phyloP scores from a whole-genome alignment of 2,113 vertebrate species.

The Zosterops borbonicus region DNA sequence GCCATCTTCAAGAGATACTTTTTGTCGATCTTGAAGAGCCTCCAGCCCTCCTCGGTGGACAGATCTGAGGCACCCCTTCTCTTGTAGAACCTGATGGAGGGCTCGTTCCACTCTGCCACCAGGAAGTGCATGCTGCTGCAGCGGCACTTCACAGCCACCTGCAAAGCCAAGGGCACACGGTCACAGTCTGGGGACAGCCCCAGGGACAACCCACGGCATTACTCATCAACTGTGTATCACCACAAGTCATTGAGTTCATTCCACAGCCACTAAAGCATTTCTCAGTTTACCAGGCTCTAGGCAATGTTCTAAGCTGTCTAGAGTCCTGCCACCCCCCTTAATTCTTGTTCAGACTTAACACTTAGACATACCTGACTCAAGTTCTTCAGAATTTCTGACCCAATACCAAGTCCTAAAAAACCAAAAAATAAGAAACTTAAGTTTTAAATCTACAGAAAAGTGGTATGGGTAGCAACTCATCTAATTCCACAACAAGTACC shows the following conservation, averaged over 20 bases:
- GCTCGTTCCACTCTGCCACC: constrained; percentile 90
- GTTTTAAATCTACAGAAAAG: background rate
- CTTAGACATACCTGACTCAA: constrained; percentile 83
- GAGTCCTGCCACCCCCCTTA: background rate
- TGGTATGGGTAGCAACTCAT: background rate
- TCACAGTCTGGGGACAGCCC: background rate
- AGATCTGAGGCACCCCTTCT: constrained; percentile 92
- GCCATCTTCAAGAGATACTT: constrained; percentile 90
- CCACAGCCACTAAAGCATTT: background rate
- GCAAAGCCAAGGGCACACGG: fast-evolving
- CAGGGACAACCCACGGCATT: fast-evolving
- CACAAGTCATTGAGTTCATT: background rate
- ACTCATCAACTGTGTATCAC: background rate
- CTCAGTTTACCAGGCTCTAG: background rate
- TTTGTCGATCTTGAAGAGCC: constrained; percentile 92
- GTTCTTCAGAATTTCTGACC: constrained; percentile 91
- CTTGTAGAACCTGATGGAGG: constrained; percentile 96
- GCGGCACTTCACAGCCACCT: constrained; percentile 91
- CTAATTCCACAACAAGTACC: constrained; percentile 67
- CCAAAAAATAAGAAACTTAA: fast-evolving
- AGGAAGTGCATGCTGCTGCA: constrained; percentile 97
- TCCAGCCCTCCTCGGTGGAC: constrained; percentile 93
- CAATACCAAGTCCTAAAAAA: constrained; percentile 88
- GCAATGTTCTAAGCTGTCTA: background rate
- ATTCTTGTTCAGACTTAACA: background rate